Evolutionary conservation across 2,113 vertebrate species (phyloP).

Genomic region (Alosa alosa): DNA sequence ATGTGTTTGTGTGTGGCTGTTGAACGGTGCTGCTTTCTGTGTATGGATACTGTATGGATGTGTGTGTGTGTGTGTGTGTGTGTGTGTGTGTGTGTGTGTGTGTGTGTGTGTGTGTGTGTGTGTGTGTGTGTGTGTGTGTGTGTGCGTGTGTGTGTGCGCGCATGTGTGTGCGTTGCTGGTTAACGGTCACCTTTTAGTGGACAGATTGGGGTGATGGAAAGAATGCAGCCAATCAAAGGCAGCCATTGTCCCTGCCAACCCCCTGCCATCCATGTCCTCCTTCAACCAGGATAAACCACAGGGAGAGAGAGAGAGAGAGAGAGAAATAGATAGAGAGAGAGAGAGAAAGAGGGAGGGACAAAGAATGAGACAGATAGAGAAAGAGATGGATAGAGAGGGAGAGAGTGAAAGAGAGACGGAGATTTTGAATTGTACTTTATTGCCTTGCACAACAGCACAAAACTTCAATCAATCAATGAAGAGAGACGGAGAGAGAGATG

Average conservation of each 20-base stretch:
- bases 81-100: neutral
- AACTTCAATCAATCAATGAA: neutral
- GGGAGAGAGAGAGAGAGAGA: constrained; percentile 68
- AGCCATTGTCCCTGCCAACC: constrained; percentile 73
- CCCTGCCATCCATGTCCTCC: constrained; percentile 64
- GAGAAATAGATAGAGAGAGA: constrained; percentile 58
- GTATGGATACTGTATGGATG: neutral
- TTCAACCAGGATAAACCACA: constrained; percentile 70
- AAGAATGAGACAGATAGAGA: neutral
- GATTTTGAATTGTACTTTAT: too few species aligned
- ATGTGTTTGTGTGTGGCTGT: neutral
- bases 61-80: neutral
- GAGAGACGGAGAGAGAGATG: neutral
- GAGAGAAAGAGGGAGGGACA: neutral
- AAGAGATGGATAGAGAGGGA: neutral
- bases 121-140: neutral
- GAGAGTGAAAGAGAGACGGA: neutral
- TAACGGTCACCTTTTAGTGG: constrained; percentile 56
- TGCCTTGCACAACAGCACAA: too few species aligned
- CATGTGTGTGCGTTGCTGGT: constrained; percentile 41
- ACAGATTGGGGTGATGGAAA: constrained; percentile 76
- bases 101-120: neutral
- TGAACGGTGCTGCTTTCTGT: neutral
- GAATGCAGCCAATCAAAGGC: constrained; percentile 82
- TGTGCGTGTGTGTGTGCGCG: neutral